A percentile compares a stretch with the other conserved stretches of the same genome.
phyloP scores from a whole-genome alignment of 2,797 vertebrate species.

The Pagetopsis macropterus region DNA sequence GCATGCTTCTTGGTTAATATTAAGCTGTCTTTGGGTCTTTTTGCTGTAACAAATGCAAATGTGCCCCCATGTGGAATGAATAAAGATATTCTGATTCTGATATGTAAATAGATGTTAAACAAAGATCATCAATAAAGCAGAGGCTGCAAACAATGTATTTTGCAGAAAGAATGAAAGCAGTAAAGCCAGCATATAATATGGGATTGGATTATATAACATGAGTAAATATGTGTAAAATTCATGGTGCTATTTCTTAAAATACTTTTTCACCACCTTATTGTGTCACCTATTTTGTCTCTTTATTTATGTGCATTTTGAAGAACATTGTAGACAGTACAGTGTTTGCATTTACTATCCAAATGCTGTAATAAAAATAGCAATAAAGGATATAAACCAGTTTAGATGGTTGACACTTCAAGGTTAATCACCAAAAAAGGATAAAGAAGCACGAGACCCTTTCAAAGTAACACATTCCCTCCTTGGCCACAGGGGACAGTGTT shows the following conservation, averaged over 20 bases:
- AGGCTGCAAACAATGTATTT: too few relatives aligned
- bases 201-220: neutral
- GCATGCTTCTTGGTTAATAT: too few relatives aligned
- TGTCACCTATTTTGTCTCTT: neutral
- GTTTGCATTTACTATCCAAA: neutral
- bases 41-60: too few relatives aligned
- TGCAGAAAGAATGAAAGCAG: too few relatives aligned
- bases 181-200: too few relatives aligned
- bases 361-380: neutral
- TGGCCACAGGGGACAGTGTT: slow-evolving; percentile 56
- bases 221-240: neutral
- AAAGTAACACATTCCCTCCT: neutral
- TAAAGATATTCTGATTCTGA: too few relatives aligned
- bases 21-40: too few relatives aligned
- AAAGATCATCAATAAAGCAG: too few relatives aligned
- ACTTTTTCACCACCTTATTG: neutral
- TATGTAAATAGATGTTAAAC: too few relatives aligned
- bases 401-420: slow-evolving; percentile 14
- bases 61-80: too few relatives aligned
- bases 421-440: slow-evolving; percentile 40
- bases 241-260: neutral
- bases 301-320: neutral
- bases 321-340: neutral
- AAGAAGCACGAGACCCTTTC: neutral
- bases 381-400: neutral